These are phyloP conservation scores for Elgaria multicarinata DNA, from an alignment of 2,113 vertebrate genomes.

Conservation along the genomic window DNA sequence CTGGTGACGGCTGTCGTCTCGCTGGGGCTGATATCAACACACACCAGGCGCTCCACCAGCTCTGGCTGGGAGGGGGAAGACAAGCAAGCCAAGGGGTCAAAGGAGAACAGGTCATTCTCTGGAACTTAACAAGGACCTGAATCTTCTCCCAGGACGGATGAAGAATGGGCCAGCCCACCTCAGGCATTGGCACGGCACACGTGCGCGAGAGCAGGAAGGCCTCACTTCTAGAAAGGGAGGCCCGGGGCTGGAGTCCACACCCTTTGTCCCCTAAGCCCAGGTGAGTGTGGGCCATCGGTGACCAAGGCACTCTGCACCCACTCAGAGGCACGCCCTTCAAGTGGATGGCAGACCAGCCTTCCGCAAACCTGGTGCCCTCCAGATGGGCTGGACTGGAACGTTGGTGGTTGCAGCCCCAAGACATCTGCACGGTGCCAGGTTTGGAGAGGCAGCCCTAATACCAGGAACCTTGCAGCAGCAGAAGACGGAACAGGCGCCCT, in stretches of 20 bases:
- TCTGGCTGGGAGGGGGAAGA: conserved; percentile 78
- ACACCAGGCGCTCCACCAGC: conserved; percentile 90
- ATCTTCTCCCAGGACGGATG: rapidly evolving
- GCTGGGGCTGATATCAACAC: conserved; percentile 88
- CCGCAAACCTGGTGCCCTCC: neutral
- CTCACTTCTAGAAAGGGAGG: neutral
- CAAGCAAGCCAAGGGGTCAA: neutral
- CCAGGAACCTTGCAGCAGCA: neutral
- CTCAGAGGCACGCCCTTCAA: neutral
- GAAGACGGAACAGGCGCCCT: neutral
- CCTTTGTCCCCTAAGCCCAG: neutral
- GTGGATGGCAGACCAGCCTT: too few relatives aligned
- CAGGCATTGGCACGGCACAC: neutral
- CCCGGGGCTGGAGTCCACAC: neutral
- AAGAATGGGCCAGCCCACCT: neutral
- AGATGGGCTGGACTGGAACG: neutral
- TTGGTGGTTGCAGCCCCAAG: too few relatives aligned
- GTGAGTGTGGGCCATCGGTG: neutral
- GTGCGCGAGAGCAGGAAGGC: too few relatives aligned
- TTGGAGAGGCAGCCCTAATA: too few relatives aligned
- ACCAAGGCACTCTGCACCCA: neutral
- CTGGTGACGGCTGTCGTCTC: conserved; percentile 61
- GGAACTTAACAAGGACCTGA: too few relatives aligned
- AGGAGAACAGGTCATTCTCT: neutral
- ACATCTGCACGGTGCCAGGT: too few relatives aligned